Percentiles rank a stretch among this genome's conserved stretches.
phyloP scores from a whole-genome alignment of 2,888 invertebrate species.

The Micropterix aruncella region DNA sequence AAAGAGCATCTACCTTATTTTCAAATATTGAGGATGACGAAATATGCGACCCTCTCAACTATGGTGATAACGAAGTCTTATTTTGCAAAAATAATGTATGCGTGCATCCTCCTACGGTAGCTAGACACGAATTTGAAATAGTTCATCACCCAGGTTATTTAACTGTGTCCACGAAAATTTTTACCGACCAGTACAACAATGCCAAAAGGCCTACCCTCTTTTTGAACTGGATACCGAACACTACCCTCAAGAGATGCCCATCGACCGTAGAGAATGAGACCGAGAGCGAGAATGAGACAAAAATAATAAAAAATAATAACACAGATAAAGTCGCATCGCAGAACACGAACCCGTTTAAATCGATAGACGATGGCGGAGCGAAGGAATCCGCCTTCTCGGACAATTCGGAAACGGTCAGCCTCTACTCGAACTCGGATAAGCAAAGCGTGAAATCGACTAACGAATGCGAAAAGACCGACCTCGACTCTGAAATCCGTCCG shows the following conservation, averaged over 20 bases:
- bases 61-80: conserved; percentile 72
- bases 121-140: conserved; percentile 69
- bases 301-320: conserved; percentile 20
- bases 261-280: conserved; percentile 50
- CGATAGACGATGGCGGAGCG: conserved; percentile 21
- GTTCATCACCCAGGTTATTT: conserved; percentile 87
- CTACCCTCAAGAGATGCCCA: conserved; percentile 75
- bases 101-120: conserved; percentile 83
- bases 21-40: conserved; percentile 52
- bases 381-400: conserved; percentile 27
- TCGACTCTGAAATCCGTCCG: conserved; percentile 26
- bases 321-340: conserved; percentile 1
- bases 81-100: conserved; percentile 96
- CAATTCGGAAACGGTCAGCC: conserved; percentile 37
- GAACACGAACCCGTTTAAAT: conserved; percentile 18
- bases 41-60: conserved; percentile 43
- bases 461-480: conserved; percentile 15
- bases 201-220: conserved; percentile 69
- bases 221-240: conserved; percentile 91
- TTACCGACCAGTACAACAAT: conserved; percentile 62
- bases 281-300: conserved; percentile 26
- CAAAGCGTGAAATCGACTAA: conserved; percentile 30
- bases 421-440: conserved; percentile 37
- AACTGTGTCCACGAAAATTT: conserved; percentile 74
- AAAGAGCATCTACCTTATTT: conserved; percentile 67